Conservation (phyloP, 2,797 vertebrate species). For the Galago senegalensis region DNA sequence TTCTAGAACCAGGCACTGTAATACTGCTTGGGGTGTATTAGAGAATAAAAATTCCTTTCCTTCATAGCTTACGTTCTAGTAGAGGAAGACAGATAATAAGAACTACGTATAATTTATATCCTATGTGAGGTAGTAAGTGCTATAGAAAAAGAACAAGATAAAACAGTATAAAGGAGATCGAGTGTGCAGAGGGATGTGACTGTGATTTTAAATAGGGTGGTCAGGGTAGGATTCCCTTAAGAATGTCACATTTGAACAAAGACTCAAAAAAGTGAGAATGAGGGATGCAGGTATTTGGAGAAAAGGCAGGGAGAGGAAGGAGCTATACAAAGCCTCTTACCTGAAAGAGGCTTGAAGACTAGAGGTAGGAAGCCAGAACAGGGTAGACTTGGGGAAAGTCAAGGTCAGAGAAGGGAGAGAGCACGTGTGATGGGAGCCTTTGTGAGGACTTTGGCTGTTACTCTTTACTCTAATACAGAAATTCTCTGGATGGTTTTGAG, state of each 20-base stretch:
- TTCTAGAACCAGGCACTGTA: conserved; percentile 19
- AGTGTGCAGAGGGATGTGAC: neutral
- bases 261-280: neutral
- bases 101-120: conserved; percentile 21
- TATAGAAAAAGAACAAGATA: conserved; percentile 32
- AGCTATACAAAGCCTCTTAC: neutral
- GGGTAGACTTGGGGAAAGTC: neutral
- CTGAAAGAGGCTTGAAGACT: neutral
- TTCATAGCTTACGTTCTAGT: neutral
- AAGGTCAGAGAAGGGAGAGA: neutral
- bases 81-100: neutral
- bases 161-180: conserved; percentile 19
- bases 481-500: conserved; percentile 16
- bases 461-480: conserved; percentile 30
- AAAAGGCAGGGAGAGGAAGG: neutral
- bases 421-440: neutral
- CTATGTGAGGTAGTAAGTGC: neutral
- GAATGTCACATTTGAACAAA: conserved; percentile 7
- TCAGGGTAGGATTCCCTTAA: neutral
- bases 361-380: neutral
- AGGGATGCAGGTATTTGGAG: neutral
- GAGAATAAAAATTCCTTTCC: conserved; percentile 30
- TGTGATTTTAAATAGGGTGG: conserved; percentile 19
- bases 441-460: conserved; percentile 2
- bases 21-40: conserved; percentile 27